Conservation (phyloP, 2,113 vertebrate species). For the Grus americana region DNA sequence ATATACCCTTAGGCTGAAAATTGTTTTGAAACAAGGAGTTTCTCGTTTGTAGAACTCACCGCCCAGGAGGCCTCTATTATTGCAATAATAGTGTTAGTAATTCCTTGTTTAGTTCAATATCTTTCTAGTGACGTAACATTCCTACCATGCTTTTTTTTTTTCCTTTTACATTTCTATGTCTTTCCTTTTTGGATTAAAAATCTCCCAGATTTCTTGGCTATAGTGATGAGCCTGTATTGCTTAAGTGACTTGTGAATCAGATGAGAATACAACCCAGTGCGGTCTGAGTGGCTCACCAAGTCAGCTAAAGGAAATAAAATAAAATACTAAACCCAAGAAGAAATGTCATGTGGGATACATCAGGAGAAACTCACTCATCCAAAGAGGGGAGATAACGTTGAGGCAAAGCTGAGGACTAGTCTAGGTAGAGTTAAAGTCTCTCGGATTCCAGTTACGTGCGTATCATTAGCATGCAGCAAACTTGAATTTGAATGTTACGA, state of each 20-base stretch:
- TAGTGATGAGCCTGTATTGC: background rate
- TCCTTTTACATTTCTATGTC: background rate
- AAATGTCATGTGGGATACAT: background rate
- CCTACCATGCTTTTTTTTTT: background rate
- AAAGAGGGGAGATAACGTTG: background rate
- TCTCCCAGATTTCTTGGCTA: background rate
- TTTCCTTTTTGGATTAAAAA: background rate
- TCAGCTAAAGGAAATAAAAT: background rate
- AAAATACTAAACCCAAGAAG: background rate
- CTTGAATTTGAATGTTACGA: background rate
- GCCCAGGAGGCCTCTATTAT: background rate
- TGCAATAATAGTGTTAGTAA: background rate
- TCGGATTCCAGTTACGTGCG: background rate
- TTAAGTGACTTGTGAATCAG: background rate
- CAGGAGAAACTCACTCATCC: background rate
- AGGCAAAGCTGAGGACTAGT: background rate
- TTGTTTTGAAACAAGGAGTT: background rate
- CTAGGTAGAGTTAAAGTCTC: background rate
- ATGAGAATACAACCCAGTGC: background rate
- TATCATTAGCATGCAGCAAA: background rate
- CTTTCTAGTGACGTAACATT: background rate
- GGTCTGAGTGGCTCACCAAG: background rate
- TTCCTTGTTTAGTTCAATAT: background rate
- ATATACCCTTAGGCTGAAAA: rapidly evolving
- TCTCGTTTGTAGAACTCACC: background rate